A percentile compares a stretch with the other conserved stretches of the same genome.
Conservation (phyloP, 2,113 vertebrate genomes). For the Stegostoma tigrinum region DNA sequence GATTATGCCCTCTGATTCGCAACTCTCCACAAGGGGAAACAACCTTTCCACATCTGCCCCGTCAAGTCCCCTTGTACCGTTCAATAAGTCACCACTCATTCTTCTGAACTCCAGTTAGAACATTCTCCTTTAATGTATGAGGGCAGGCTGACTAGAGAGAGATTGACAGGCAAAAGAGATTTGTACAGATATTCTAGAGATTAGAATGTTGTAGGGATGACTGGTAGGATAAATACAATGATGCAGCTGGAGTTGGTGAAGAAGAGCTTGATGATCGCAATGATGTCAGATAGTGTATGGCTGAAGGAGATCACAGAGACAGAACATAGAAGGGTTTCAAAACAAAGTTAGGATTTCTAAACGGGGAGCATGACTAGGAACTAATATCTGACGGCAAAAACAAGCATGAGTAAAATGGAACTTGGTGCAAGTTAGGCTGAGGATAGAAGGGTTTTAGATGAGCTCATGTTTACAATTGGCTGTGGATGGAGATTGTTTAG, state of each 20-base stretch:
- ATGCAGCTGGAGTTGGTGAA: neutral
- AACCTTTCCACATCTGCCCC: too few relatives aligned
- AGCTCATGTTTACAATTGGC: neutral
- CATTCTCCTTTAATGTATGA: too few relatives aligned
- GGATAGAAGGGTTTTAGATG: neutral
- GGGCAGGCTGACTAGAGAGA: neutral
- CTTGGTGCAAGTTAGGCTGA: neutral
- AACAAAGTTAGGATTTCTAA: neutral
- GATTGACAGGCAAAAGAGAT: neutral
- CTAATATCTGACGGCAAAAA: neutral
- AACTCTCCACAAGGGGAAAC: too few relatives aligned
- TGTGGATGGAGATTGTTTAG: neutral
- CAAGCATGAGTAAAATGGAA: neutral
- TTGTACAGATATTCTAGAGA: neutral
- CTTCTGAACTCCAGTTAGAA: too few relatives aligned
- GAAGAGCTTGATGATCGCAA: neutral
- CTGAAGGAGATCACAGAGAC: neutral
- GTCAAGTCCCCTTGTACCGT: too few relatives aligned
- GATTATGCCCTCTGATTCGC: too few relatives aligned
- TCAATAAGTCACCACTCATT: too few relatives aligned
- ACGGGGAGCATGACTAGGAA: neutral
- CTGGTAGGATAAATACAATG: neutral
- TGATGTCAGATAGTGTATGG: neutral
- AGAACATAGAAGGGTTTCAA: neutral
- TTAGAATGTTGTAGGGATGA: neutral